Base-by-base conservation (phyloP, 1,140 invertebrate genomes). In the Bombus superbus region DNA sequence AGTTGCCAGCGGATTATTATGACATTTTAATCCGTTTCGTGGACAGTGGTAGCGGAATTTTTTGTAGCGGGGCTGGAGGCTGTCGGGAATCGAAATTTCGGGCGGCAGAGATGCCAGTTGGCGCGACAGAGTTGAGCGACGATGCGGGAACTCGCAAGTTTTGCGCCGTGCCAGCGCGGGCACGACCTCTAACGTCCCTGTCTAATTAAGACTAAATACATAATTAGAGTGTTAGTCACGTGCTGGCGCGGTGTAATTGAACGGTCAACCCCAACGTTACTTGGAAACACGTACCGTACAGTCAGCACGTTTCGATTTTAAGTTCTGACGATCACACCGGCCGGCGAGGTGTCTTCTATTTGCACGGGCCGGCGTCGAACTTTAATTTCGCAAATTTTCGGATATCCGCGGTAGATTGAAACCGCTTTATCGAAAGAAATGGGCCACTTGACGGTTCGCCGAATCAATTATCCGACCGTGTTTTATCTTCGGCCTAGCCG, bases 121-220 rank as follows among this genome's bases (percentile, higher is more conserved):
- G 81, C 77, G 79, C 79, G 84, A 83, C 79, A 81, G 64, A 22
- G 47, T 53, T 53, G 47, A 53, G 47, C 47, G 18, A 22, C 71
- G 57, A 40, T 35, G 38, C 47, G 40, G 77, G 66, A 73, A 81
- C 68, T 90, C 84, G 81, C 71, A 88, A 90, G 83, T 90, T 88
- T 88, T 83, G 83, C 83, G 53, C 81, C 79, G 35, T 53, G 86
- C 83, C 85, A 88, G 0, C 57, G 3, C 1, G 38, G 8, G 11
- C 76, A 88, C 87, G 81, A 92, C 88, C 90, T 5, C 69, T n/a
- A 15, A 15, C 40, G 92, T 92, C 91, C 83, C 87, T 89, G 92
- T 91, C 93, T 94, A 94, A 94, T 94, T 94, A 94, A 93, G 92
- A 94, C 93, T 94, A 94, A 94, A 94, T 94, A 94, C 91, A 94